phyloP scores from a whole-genome alignment of 2,888 invertebrate genomes.

The Nephrocerus scutellatus region DNA sequence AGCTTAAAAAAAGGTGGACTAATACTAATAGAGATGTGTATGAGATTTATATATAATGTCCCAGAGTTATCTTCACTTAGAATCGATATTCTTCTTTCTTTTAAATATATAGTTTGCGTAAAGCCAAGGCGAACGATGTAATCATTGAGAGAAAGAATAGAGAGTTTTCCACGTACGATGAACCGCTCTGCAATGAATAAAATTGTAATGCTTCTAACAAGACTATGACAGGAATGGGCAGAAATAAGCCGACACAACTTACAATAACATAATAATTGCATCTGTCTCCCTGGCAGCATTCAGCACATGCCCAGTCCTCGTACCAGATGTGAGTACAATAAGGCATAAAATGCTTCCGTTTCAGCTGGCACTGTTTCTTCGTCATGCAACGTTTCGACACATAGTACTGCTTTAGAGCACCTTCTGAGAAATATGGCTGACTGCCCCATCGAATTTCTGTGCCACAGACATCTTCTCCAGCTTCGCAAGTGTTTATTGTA shows the following conservation, averaged over 20 bases:
- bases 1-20: too few species aligned
- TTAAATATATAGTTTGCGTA: too few species aligned
- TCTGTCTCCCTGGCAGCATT: slow-evolving; percentile 91
- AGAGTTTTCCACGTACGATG: too few species aligned
- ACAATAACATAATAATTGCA: slow-evolving; percentile 94
- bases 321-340: slow-evolving; percentile 89
- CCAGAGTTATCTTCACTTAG: too few species aligned
- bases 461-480: slow-evolving; percentile 58
- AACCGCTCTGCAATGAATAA: too few species aligned
- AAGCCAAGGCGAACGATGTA: too few species aligned
- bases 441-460: slow-evolving; percentile 87
- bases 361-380: slow-evolving; percentile 67
- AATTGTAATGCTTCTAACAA: too few species aligned
- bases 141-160: too few species aligned
- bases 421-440: slow-evolving; percentile 91
- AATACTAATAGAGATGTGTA: too few species aligned
- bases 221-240: too few species aligned
- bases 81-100: too few species aligned
- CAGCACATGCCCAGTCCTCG: slow-evolving; percentile 92
- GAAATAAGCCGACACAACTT: slow-evolving; percentile 49
- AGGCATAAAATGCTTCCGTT: slow-evolving; percentile 63
- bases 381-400: slow-evolving; percentile 86
- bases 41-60: too few species aligned
- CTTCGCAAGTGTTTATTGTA: slow-evolving; percentile 84
- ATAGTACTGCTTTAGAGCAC: slow-evolving; percentile 87